Base-by-base conservation (phyloP, 1,140 invertebrate species). In the Cephus cinctus region DNA sequence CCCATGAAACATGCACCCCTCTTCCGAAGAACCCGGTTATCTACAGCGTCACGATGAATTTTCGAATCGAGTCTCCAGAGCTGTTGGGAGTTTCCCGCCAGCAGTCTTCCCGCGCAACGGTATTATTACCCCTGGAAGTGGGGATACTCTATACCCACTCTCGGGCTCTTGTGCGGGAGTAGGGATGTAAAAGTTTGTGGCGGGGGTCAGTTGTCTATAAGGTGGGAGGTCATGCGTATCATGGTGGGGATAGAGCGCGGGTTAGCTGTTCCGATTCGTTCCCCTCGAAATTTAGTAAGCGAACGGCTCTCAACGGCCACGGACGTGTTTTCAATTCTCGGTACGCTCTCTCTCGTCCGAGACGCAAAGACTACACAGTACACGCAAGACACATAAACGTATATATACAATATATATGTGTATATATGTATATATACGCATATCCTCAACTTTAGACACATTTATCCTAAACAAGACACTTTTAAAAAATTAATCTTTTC, bases 251-350 rank as follows among this genome's bases (percentile, higher is more conserved):
- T 58, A 74, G 70, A 71, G 67, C 70, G 72, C 73, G 73, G 71
- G 71, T 69, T 71, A 69, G 67, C 61, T 65, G 61, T 57, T 67
- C 56, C 61, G 63, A 70, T 50, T 63, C 68, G 61, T 50, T 57
- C 59, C 56, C 51, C 47, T 60, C 55, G 41, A 63, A 64, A 46
- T 65, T 75, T 67, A 76, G 73, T 76, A 71, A 73, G 69, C 69
- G 67, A 72, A 73, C 66, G 66, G 65, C 67, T 69, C 67, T 68
- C 51, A 54, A 56, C 55, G 44, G 53, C 51, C 52, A 50, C 52
- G 63, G 57, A 63, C 42, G 50, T 52, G 43, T 43, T 54, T 50
- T 52, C 21, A n/a, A 30, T 15, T 35, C 36, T 44, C 21, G 35
- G 22, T 27, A 57, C 59, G 57, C 60, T 61, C 61, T 56, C 54